Conservation (phyloP, 2,113 vertebrate species). For the Cyanoliseus patagonus region DNA sequence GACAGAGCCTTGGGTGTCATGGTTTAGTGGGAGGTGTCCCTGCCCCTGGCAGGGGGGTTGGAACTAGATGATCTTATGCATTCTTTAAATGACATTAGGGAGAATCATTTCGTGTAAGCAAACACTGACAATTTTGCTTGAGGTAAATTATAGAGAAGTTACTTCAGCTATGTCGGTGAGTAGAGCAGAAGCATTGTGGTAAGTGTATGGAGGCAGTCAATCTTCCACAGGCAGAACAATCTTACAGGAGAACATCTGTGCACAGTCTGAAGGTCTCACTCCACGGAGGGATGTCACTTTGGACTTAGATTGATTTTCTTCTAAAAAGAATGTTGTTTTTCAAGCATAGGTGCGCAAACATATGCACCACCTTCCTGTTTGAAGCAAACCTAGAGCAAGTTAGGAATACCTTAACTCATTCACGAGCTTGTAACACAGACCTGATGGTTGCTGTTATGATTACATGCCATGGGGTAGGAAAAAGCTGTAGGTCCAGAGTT, state of each 20-base stretch:
- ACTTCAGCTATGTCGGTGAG: background rate
- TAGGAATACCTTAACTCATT: background rate
- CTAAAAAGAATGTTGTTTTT: background rate
- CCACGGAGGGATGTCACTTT: background rate
- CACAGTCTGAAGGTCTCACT: background rate
- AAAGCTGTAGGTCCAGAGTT: background rate
- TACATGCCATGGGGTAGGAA: background rate
- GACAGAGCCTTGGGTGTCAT: too few relatives aligned
- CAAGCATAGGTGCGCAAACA: background rate
- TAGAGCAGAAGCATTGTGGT: background rate
- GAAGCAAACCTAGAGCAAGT: background rate
- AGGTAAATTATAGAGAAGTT: background rate
- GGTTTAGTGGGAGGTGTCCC: too few relatives aligned
- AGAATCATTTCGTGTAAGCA: background rate
- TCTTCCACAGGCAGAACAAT: background rate
- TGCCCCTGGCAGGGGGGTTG: too few relatives aligned
- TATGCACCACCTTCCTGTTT: background rate
- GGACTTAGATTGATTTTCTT: background rate
- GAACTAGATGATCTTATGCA: too few relatives aligned
- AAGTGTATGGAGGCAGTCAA: background rate
- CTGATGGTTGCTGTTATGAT: background rate
- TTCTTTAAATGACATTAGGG: background rate
- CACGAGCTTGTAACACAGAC: background rate
- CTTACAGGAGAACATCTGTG: background rate
- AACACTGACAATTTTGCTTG: background rate